Percentiles rank a stretch among this genome's conserved stretches.
phyloP scores from a whole-genome alignment of 2,797 vertebrate genomes.

The Intellagama lesueurii region DNA sequence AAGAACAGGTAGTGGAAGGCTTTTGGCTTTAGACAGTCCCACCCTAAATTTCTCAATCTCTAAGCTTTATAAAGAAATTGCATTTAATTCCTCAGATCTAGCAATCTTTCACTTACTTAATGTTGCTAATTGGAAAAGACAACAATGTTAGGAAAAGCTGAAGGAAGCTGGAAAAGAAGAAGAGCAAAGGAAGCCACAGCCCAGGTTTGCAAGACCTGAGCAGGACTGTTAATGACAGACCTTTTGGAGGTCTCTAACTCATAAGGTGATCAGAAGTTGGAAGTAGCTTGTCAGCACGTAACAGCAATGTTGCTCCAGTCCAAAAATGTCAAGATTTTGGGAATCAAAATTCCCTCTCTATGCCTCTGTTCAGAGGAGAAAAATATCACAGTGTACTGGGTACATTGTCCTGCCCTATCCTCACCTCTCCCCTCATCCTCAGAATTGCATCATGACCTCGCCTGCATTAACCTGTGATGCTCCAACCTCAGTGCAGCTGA shows the following conservation, averaged over 20 bases:
- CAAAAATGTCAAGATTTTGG: neutral
- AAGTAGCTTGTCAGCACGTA: neutral
- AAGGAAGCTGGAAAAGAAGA: too few relatives aligned
- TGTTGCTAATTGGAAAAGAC: constrained; percentile 5
- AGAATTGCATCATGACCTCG: neutral
- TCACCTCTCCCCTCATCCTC: neutral
- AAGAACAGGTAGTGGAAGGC: neutral
- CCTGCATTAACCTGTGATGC: neutral
- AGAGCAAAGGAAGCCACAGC: too few relatives aligned
- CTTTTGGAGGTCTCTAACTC: too few relatives aligned
- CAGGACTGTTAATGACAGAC: too few relatives aligned
- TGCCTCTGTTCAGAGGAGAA: neutral
- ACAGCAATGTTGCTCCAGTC: too few relatives aligned
- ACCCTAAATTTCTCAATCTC: neutral
- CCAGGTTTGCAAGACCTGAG: neutral
- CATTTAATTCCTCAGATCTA: constrained; percentile 18
- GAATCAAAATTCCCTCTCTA: neutral
- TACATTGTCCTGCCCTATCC: neutral
- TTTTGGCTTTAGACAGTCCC: constrained; percentile 48
- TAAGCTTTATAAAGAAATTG: constrained; percentile 13
- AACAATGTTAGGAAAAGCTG: neutral
- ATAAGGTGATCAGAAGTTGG: too few relatives aligned
- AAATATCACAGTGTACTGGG: neutral
- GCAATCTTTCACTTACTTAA: constrained; percentile 1
- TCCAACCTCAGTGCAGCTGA: neutral